These are phyloP conservation scores for Patella ulyssiponensis DNA, from an alignment of 2,888 invertebrate species.

Conservation along the genomic window DNA sequence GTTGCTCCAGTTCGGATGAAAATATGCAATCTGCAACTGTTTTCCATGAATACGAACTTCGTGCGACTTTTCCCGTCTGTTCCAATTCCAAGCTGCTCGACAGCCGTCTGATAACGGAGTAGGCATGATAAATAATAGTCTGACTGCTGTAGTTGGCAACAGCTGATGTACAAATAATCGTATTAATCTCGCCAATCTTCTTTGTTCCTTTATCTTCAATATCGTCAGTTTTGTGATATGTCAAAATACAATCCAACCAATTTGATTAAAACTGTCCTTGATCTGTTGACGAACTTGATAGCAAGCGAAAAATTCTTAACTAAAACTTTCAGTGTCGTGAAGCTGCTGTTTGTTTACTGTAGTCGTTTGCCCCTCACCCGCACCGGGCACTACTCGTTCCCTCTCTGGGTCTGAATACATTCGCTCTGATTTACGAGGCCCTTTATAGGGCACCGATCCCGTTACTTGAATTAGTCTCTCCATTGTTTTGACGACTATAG, in stretches of 20 bases:
- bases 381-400: not conserved
- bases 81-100: constrained; percentile 82
- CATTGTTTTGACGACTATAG: constrained; percentile 17
- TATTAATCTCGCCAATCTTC: constrained; percentile 12
- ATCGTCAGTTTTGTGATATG: constrained; percentile 5
- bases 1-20: constrained; percentile 84
- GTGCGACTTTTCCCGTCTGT: constrained; percentile 75
- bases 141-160: constrained; percentile 34
- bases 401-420: not conserved
- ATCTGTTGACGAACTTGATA: too few species aligned
- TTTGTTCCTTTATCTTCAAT: not conserved
- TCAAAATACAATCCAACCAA: not conserved
- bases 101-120: constrained; percentile 74
- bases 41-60: constrained; percentile 76
- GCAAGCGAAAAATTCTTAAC: too few species aligned
- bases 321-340: too few species aligned
- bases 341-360: not conserved
- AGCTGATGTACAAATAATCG: constrained; percentile 3
- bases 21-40: constrained; percentile 76
- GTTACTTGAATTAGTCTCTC: not conserved
- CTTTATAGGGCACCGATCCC: constrained; percentile 7
- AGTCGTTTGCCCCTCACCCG: not conserved
- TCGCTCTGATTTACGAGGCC: not conserved
- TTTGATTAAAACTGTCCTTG: too few species aligned
- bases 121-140: constrained; percentile 36